These are phyloP conservation scores for Crypturellus tataupa DNA, from an alignment of 2,797 vertebrate genomes.

Conservation along the genomic window DNA sequence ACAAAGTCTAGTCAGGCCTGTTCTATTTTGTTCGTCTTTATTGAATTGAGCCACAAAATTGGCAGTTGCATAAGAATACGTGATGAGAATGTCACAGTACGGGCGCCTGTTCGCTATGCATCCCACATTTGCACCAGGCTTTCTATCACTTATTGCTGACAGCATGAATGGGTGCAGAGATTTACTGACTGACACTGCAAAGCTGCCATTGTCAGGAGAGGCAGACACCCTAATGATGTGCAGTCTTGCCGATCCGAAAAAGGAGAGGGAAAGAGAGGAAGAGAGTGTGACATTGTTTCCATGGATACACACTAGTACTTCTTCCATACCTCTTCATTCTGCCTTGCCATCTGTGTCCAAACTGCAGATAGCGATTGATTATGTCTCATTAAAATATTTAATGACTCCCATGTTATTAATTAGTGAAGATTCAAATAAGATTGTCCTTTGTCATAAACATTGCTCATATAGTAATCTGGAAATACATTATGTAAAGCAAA, in stretches of 20 bases:
- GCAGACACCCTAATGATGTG: conserved; percentile 52
- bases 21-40: conserved; percentile 50
- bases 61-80: conserved; percentile 47
- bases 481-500: background rate
- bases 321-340: conserved; percentile 20
- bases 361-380: conserved; percentile 38
- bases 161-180: conserved; percentile 55
- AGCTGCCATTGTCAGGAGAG: conserved; percentile 47
- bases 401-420: conserved; percentile 46
- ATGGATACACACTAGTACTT: conserved; percentile 54
- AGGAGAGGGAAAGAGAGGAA: background rate
- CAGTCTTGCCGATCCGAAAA: conserved; percentile 21
- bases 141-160: conserved; percentile 52
- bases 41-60: conserved; percentile 62
- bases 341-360: conserved; percentile 49
- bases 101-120: conserved; percentile 6
- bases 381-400: conserved; percentile 64
- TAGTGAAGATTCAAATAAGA: conserved; percentile 19
- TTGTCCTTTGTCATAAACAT: background rate
- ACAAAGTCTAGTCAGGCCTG: conserved; percentile 2
- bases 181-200: conserved; percentile 57
- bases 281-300: conserved; percentile 52
- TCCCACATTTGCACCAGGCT: conserved; percentile 3
- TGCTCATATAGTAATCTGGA: background rate
- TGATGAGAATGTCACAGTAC: conserved; percentile 3